A percentile compares a stretch with the other conserved stretches of the same genome.
These are phyloP conservation scores for Cheilosia grossa DNA, from an alignment of 2,888 invertebrate species.

Conservation along the genomic window DNA sequence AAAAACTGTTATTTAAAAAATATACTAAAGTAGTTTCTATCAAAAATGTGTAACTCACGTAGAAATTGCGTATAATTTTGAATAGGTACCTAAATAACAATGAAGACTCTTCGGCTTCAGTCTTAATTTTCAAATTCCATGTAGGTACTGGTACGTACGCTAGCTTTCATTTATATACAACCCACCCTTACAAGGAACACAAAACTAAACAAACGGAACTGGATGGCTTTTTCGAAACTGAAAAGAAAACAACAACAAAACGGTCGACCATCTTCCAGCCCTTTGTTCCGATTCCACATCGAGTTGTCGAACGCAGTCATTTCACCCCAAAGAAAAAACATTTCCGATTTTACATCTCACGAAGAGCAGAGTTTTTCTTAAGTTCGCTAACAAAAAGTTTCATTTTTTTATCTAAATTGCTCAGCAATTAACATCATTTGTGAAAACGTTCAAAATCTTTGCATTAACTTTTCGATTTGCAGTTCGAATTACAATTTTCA, in stretches of 20 bases:
- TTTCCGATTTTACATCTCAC: slow-evolving; percentile 25
- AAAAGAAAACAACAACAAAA: slow-evolving; percentile 60
- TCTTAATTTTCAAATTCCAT: too few relatives aligned
- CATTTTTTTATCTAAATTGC: background rate
- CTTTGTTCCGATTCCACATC: slow-evolving; percentile 43
- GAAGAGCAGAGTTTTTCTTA: slow-evolving; percentile 19
- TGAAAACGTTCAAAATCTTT: background rate
- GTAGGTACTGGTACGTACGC: too few relatives aligned
- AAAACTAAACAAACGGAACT: slow-evolving; percentile 31
- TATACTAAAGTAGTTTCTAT: too few relatives aligned
- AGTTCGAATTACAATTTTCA: slow-evolving; percentile 27
- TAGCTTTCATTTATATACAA: background rate
- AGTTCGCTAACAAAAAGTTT: slow-evolving; percentile 27
- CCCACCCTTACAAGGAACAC: background rate
- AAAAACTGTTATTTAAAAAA: too few relatives aligned
- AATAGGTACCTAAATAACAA: too few relatives aligned
- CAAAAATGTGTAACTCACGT: too few relatives aligned
- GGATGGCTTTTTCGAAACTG: slow-evolving; percentile 31
- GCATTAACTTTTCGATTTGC: background rate
- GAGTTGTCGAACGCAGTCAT: slow-evolving; percentile 47
- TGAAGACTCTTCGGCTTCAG: too few relatives aligned
- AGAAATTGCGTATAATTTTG: too few relatives aligned
- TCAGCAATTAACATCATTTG: background rate
- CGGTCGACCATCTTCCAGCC: slow-evolving; percentile 28
- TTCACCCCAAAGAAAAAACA: slow-evolving; percentile 63